Evolutionary conservation across 2,113 vertebrate genomes (phyloP), one percentile per base, ranked within the genome.

Genomic region (Athene cunicularia): DNA sequence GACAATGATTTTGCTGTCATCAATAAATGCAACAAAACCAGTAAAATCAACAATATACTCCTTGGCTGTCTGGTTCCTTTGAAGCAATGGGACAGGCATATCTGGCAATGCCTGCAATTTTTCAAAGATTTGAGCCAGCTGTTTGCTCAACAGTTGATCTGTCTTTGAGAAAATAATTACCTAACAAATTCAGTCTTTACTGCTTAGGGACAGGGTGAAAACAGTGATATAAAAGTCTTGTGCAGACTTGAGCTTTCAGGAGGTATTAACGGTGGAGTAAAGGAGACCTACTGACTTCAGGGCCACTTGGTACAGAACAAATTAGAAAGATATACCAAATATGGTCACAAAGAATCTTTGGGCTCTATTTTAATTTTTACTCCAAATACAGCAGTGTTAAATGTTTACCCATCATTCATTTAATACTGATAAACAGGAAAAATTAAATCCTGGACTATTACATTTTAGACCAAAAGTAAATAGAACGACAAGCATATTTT

Each of bases 1-100:
- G 37, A 30, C 8, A 14, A 5, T 0, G 0, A 35, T 76, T 28
- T 2, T 9, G 5, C 3, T 17, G 47, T 13, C n/a, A 41, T 52
- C 73, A 80, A 26, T 8, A 39, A 62, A 47, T 1, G 11, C 49
- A 81, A 74, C 10, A 23, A 33, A 32, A 58, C 9, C 13, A 45
- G 27, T 53, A 30, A 75, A 45, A 39, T 14, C 14, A 7, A 8
- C 82, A 58, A 32, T 11, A 4, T 6, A 7, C 15, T 60, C 20
- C 21, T 37, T 30, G 28, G 33, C 3, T 7, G 39, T 13, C 55
- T 58, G 35, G 49, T 6, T 86, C 27, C 55, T 53, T 16, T 52
- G 72, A 70, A 66, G 9, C 43, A 24, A 60, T 0, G 4, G 41
- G 41, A 53, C 82, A 71, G n/a, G 55, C 17, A 32, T 66, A 37